Evolutionary conservation across 35 echinoderm and acorn worm genomes (phyloP), one percentile per base, ranked within the genome.

Genomic region (Amphiura filiformis): DNA sequence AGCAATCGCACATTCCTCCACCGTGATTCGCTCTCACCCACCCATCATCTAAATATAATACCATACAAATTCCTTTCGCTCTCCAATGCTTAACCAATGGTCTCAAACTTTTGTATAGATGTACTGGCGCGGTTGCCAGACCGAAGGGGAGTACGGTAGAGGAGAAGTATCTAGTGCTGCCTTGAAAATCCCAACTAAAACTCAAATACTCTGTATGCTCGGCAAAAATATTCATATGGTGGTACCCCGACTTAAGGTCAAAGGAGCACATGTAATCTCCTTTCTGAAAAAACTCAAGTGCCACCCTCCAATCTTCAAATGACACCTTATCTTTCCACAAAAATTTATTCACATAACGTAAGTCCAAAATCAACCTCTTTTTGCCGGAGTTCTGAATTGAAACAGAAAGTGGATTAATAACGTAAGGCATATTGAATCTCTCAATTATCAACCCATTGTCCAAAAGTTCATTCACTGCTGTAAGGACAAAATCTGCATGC

Each of bases 11-110:
- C 78, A 38, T 31, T 22, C 44, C 23, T n/a, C 1, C 39, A 80
- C 9, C 13, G 33, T 36, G 9, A 38, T 35, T 39, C 13, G 14
- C 36, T 80, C 78, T 36, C 14, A 37, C 41, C 81, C 81, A 84
- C 26, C 88, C 88, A 90, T 89, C 80, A 89, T 89, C 80, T 76
- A 76, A 70, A 84, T 84, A 84, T 32, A 90, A 75, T 47, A 84
- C 80, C 70, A 90, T 90, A 82, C 31, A 84, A 23, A 90, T 77
- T 20, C 88, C 88, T 47, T 40, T 32, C 11, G 36, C 76, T 38
- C 88, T 30, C 88, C 88, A 90, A 77, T 76, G 39, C 26, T 61
- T 77, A 11, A 90, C 88, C n/a, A 90, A 47, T 13, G 75, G 80
- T 52, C 65, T 84, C 12, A 84, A 36, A 32, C 31, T 84, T 89